Base-by-base conservation (phyloP, 2,797 vertebrate species). In the Malurus splendens region DNA sequence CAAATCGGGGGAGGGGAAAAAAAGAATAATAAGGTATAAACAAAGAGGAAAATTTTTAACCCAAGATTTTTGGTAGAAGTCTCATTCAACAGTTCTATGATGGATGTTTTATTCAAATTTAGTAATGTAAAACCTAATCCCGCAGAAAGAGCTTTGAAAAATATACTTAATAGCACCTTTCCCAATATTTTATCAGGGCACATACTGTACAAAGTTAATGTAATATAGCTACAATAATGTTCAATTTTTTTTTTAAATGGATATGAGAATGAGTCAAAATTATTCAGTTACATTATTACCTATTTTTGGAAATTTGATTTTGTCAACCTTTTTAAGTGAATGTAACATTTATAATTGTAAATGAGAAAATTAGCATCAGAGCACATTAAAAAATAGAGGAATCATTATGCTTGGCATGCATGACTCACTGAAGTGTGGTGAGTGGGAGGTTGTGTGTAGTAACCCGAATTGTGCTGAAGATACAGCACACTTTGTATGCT, bases 381-480 rank as follows among this genome's bases (percentile, higher is more conserved):
- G 12, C 28, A 76, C 76, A 61, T 86, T 41, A 30, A 33, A 83
- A 82, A 70, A 41, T 27, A 59, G n/a, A 67, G 28, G 36, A 74
- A 32, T 61, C 48, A 68, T 87, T 74, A 30, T 68, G 76, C 36
- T 61, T 61, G 25, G 42, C 32, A 44, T 13, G 28, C 1, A 0
- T 81, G 70, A 87, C 48, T 87, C 70, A 87, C 42, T 61, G n/a
- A 74, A 67, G 6, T 55, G 61, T 44, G 76, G 36, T 67, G 48
- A 90, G 90, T 93, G 83, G 92, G 94, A 94, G 73, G 91, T 86
- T 94, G 82, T 90, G 60, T 72, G 79, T 92, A 92, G 91, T 89
- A 92, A 89, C 76, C 77, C 83, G 86, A 70, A 82, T 77, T 71
- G 56, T 87, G 32, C 42, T 60, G 64, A 68, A 82, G 81, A 83